Base-by-base conservation (phyloP, 2,797 vertebrate genomes). In the Steatocranus sp. region DNA sequence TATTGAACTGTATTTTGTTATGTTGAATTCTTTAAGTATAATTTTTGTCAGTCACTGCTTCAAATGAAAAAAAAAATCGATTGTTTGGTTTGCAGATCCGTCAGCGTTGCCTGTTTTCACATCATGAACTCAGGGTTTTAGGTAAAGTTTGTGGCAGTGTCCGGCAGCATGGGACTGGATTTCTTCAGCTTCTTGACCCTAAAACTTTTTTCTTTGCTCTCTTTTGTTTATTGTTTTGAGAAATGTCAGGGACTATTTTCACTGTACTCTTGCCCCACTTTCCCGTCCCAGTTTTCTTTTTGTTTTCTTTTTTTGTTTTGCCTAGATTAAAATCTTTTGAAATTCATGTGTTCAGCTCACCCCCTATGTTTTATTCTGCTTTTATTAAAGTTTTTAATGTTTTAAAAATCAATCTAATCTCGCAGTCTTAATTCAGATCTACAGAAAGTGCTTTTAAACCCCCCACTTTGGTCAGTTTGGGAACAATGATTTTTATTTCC, bases 341-440 rank as follows among this genome's bases (percentile, higher is more conserved):
- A 93, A 88, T 86, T 80, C 73, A 86, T 93, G 86, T 93, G 88
- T 94, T 95, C 87, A 93, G 88, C 95, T 95, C 84, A 89, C 86
- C 90, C 91, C 92, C 83, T 92, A 91, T 93, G 94, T 93, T 94
- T 89, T 92, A 92, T 90, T 94, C 91, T 95, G 92, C 90, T 95
- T 95, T 94, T 96, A 95, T 95, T 95, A 96, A 95, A 96, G 94
- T 94, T 95, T 96, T 96, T 96, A 95, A 95, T 95, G 92, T 95
- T 95, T 95, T 88, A 89, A 95, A 95, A 94, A 83, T 88, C 79
- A 10, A 92, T 78, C 50, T 82, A 43, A 87, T 89, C 82, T 90
- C 63, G 58, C 49, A 43, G 68, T 91, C 76, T 91, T 89, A 17
- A 83, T 93, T 88, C 12, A 61, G 18, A 25, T 61, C 2, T 18